These are phyloP conservation scores for Zapus hudsonius DNA, from an alignment of 2,113 vertebrate species.

Conservation along the genomic window DNA sequence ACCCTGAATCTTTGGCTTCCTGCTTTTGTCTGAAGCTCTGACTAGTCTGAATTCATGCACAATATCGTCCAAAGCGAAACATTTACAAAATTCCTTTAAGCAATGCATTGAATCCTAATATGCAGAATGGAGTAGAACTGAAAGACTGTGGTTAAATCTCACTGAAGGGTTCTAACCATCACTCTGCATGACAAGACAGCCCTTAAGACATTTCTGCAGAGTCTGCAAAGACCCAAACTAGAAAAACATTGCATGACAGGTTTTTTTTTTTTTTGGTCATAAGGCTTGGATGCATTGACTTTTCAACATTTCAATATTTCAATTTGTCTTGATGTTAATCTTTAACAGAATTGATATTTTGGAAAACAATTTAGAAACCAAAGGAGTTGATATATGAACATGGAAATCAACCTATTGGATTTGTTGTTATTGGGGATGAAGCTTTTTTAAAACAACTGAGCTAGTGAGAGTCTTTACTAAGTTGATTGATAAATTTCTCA, in stretches of 20 bases:
- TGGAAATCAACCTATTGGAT: neutral
- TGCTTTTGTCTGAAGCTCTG: neutral
- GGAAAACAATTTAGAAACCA: constrained; percentile 10
- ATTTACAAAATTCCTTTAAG: neutral
- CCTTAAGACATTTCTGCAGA: neutral
- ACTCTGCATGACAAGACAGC: neutral
- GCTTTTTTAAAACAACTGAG: neutral
- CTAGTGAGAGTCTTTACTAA: neutral
- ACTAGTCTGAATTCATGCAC: neutral
- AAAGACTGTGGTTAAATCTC: neutral
- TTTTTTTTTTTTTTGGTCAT: neutral
- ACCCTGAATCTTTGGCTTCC: neutral
- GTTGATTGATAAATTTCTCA: constrained; percentile 6
- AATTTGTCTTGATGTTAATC: neutral
- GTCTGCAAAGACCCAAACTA: neutral
- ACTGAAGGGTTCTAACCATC: neutral
- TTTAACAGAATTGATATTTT: neutral
- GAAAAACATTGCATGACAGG: neutral
- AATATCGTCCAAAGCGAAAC: neutral
- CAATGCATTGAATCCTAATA: neutral
- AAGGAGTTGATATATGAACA: neutral
- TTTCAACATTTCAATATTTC: neutral
- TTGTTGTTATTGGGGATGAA: neutral
- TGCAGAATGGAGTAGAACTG: neutral
- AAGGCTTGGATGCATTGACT: neutral